Percentiles rank a stretch among this genome's conserved stretches.
Conservation (phyloP, 2,113 vertebrate species). For the Dasypus novemcinctus region DNA sequence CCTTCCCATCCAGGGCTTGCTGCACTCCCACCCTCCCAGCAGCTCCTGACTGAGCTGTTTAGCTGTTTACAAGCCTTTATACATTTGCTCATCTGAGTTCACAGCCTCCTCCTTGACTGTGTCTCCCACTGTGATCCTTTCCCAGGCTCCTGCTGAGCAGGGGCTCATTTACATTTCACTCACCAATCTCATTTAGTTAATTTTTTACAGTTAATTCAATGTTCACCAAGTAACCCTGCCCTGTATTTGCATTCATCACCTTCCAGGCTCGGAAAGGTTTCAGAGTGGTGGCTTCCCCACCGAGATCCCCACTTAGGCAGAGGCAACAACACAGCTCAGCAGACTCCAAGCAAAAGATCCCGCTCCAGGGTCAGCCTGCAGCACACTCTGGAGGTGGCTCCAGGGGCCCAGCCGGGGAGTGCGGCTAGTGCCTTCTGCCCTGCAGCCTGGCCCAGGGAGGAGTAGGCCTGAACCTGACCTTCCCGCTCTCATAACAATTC, state of each 20-base stretch:
- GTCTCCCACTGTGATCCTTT: conserved; percentile 59
- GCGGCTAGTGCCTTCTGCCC: neutral
- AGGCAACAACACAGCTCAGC: neutral
- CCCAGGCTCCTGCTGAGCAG: conserved; percentile 28
- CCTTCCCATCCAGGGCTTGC: neutral
- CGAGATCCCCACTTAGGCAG: neutral
- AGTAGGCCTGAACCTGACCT: neutral
- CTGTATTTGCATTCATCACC: conserved; percentile 63
- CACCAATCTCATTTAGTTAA: conserved; percentile 72
- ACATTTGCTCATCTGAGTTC: conserved; percentile 32
- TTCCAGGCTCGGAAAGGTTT: conserved; percentile 32
- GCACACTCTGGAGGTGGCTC: neutral
- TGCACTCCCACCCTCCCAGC: accelerated
- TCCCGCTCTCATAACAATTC: neutral
- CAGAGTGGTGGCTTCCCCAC: conserved; percentile 17
- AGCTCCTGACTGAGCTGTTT: neutral
- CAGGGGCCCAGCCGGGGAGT: neutral
- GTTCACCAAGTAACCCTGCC: conserved; percentile 64
- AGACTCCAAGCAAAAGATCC: neutral
- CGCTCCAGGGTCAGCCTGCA: neutral
- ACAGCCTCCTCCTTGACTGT: conserved; percentile 47
- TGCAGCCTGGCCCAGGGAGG: neutral
- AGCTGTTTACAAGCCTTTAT: neutral
- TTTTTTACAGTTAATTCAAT: conserved; percentile 75
- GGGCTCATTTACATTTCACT: conserved; percentile 74